Evolutionary conservation across 2,888 invertebrate genomes (phyloP).

Genomic region (Thysanoteuthis rhombus): DNA sequence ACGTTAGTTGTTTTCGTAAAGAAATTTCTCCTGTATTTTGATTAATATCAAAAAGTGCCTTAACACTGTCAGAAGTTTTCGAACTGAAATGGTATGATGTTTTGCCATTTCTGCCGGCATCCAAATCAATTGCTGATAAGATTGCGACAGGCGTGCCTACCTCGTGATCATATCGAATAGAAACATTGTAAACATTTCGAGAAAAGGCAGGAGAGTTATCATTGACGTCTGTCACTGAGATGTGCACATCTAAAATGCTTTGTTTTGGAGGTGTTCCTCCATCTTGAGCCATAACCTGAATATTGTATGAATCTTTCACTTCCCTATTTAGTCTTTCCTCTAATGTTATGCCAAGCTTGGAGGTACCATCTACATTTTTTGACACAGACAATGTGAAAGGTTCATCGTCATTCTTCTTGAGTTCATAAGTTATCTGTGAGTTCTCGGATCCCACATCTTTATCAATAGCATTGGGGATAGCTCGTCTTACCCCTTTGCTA

Average conservation of each 20-base stretch:
- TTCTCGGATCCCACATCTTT: not conserved
- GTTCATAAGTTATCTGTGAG: not conserved
- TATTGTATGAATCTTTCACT: not conserved
- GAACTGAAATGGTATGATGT: not conserved
- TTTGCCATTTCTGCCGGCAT: not conserved
- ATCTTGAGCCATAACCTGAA: not conserved
- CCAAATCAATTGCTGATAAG: not conserved
- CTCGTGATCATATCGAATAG: not conserved
- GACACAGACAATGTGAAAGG: not conserved
- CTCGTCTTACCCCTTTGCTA: not conserved
- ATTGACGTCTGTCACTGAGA: not conserved
- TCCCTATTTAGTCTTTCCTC: not conserved
- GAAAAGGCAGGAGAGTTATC: not conserved
- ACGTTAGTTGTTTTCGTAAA: not conserved
- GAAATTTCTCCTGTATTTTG: not conserved
- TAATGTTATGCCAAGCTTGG: not conserved
- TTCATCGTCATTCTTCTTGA: not conserved
- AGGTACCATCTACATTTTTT: not conserved
- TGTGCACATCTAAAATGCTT: not conserved
- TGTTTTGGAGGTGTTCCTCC: not conserved
- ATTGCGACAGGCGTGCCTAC: not conserved
- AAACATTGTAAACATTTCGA: not conserved
- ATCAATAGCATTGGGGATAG: not conserved
- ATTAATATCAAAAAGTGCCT: not conserved
- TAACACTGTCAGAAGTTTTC: not conserved